Conservation (phyloP, 2,113 vertebrate genomes). For the Callipepla squamata region DNA sequence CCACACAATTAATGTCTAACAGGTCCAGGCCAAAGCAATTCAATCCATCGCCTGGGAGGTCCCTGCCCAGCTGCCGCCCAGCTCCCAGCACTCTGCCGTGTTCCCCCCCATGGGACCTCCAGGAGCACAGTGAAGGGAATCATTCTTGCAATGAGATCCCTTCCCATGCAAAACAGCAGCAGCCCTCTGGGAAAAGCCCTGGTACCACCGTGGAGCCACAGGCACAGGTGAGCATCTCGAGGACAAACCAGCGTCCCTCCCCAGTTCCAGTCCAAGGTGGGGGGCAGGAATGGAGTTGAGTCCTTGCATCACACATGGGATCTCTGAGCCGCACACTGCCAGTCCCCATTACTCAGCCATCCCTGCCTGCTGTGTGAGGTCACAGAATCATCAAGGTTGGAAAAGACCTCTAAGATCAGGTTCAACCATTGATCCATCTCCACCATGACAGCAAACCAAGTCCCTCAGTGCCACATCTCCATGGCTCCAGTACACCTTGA, state of each 20-base stretch:
- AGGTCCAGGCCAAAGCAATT: constrained; percentile 12
- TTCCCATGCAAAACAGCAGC: background rate
- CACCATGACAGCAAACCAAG: background rate
- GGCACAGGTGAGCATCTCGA: accelerated
- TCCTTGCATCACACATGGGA: background rate
- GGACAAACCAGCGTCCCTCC: background rate
- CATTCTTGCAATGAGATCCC: background rate
- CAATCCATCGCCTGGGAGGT: constrained; percentile 46
- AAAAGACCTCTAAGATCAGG: background rate
- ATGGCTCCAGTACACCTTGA: background rate
- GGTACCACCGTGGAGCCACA: accelerated
- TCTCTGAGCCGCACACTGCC: background rate
- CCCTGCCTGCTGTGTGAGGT: background rate
- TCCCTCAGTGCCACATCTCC: background rate
- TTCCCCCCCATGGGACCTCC: background rate
- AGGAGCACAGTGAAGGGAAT: background rate
- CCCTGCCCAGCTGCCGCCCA: background rate
- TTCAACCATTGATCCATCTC: background rate
- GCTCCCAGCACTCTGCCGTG: accelerated
- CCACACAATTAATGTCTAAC: constrained; percentile 22
- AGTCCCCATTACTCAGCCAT: background rate
- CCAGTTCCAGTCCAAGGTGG: background rate
- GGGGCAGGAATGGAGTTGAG: background rate
- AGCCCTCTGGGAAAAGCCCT: background rate
- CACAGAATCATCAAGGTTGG: background rate